Evolutionary conservation across 2,888 invertebrate genomes (phyloP).

Genomic region (Apomyelois bistriatella): DNA sequence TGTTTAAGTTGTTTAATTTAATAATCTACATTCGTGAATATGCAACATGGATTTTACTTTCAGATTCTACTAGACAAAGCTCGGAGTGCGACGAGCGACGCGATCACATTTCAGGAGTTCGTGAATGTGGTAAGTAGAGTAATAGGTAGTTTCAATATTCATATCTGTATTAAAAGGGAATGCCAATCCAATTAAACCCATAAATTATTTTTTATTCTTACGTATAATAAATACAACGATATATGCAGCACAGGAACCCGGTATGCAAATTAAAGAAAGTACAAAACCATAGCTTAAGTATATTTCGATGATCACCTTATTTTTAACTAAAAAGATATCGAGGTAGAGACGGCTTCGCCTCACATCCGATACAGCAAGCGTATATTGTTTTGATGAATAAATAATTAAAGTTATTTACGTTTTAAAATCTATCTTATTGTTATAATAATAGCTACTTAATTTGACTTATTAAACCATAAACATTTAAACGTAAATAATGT

Average conservation of each 20-base stretch:
- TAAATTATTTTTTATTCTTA: conserved; percentile 41
- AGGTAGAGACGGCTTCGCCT: no score
- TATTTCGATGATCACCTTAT: no score
- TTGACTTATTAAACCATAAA: no score
- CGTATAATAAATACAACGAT: conserved; percentile 48
- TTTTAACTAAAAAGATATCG: no score
- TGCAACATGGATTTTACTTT: conserved; percentile 24
- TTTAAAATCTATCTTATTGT: no score
- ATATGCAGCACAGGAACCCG: conserved; percentile 35
- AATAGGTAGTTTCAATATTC: neutral
- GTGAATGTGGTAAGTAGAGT: conserved; percentile 92
- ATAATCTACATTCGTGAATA: no score
- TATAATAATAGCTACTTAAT: no score
- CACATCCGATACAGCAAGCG: no score
- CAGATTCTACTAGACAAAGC: conserved; percentile 86
- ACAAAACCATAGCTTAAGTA: neutral
- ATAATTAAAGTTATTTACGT: no score
- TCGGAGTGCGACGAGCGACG: conserved; percentile 84
- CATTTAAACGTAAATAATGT: no score
- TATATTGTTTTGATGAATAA: no score
- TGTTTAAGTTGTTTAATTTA: no score
- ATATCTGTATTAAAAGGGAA: neutral
- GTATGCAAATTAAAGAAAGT: neutral
- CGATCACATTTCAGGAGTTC: conserved; percentile 95
- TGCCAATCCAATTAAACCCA: conserved; percentile 38